Conservation (phyloP, 1,140 invertebrate species). For the Aethina tumida region DNA sequence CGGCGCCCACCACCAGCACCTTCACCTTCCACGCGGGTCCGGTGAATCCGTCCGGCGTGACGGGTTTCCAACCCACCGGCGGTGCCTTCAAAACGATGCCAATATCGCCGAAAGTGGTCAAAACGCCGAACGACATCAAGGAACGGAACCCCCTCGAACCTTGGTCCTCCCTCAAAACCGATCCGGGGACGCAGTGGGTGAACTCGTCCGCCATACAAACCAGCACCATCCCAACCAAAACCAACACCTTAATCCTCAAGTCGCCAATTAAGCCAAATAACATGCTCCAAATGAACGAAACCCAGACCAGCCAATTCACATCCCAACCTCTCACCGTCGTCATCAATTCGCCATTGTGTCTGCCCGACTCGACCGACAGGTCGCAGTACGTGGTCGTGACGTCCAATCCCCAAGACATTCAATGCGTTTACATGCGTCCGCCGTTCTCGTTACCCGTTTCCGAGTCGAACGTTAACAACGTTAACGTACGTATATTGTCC, state of each 20-base stretch:
- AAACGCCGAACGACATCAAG: constrained; percentile 17
- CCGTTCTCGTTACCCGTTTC: too few species aligned
- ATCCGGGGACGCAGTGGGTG: constrained; percentile 14
- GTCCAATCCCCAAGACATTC: constrained; percentile 23
- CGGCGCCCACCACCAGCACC: constrained; percentile 32
- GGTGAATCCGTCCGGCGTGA: constrained; percentile 66
- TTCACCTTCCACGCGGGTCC: constrained; percentile 56
- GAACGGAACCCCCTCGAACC: not conserved
- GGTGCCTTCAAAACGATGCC: constrained; percentile 83
- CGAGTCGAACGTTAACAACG: too few species aligned
- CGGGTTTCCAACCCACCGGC: constrained; percentile 77
- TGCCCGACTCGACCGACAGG: constrained; percentile 14
- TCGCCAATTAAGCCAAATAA: constrained; percentile 23
- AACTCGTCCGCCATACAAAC: constrained; percentile 15
- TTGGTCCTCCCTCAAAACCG: constrained; percentile 11
- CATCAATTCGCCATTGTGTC: constrained; percentile 18
- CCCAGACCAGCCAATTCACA: constrained; percentile 20
- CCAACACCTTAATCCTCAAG: constrained; percentile 26
- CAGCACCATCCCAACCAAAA: constrained; percentile 14
- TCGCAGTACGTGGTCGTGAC: constrained; percentile 25
- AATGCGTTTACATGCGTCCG: too few species aligned
- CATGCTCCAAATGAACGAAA: constrained; percentile 25
- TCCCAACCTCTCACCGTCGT: constrained; percentile 27
- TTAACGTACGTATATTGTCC: too few species aligned
- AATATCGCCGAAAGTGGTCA: constrained; percentile 32